These are phyloP conservation scores for Cinclus mexicanus DNA, from an alignment of 2,113 vertebrate genomes.

Conservation along the genomic window DNA sequence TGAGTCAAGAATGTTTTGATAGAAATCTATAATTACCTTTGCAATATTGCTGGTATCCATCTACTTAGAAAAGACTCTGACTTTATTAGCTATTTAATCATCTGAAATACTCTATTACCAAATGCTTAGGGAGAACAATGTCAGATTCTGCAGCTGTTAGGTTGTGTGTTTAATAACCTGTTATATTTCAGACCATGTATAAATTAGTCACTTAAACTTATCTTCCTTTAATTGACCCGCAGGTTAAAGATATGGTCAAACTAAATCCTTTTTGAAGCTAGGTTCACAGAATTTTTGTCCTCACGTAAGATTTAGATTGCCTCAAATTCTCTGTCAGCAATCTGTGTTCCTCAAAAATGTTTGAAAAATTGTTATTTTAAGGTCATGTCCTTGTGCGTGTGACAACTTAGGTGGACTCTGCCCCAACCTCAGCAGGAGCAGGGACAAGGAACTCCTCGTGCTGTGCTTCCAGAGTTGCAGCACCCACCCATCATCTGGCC, in stretches of 20 bases:
- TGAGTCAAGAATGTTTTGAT: background rate
- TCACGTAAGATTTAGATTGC: background rate
- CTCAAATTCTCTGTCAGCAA: background rate
- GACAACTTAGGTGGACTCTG: background rate
- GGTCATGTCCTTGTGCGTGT: background rate
- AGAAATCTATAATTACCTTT: constrained; percentile 45
- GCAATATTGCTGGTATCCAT: constrained; percentile 38
- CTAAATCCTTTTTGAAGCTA: background rate
- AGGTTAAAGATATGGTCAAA: background rate
- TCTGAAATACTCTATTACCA: constrained; percentile 21
- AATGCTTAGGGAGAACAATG: constrained; percentile 26
- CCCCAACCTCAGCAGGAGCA: background rate
- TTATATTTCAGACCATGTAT: constrained; percentile 5
- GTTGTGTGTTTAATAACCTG: constrained; percentile 31
- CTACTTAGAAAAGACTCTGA: constrained; percentile 14
- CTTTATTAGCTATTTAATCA: constrained; percentile 49
- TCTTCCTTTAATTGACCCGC: background rate
- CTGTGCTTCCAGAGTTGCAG: rapidly evolving
- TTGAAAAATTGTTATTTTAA: background rate
- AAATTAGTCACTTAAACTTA: background rate
- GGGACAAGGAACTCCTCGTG: rapidly evolving
- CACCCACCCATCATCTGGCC: rapidly evolving
- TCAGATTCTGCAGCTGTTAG: constrained; percentile 3
- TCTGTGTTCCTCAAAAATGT: background rate
- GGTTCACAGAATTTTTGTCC: background rate